Percentiles rank a stretch among this genome's conserved stretches.
Evolutionary conservation across 2,113 vertebrate species (phyloP).

Genomic region (Pardalotus punctatus): DNA sequence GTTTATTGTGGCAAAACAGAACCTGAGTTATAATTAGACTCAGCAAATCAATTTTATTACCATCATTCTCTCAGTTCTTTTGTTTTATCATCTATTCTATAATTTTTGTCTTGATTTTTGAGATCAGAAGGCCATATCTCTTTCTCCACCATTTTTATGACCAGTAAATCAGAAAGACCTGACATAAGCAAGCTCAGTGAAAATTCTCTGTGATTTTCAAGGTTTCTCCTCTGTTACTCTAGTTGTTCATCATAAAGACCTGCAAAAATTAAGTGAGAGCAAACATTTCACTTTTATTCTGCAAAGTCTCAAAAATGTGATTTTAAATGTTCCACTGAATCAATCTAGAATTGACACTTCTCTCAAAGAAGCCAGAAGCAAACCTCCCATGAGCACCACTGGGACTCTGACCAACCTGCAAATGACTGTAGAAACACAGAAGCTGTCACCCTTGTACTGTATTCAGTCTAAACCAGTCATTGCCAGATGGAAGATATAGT

Average conservation of each 20-base stretch:
- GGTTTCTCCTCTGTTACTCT: not conserved
- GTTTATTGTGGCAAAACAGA: not conserved
- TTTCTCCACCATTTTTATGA: not conserved
- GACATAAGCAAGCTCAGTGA: not conserved
- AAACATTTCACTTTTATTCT: not conserved
- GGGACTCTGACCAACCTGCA: not conserved
- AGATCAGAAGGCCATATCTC: not conserved
- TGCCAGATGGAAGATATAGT: not conserved
- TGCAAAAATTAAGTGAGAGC: not conserved
- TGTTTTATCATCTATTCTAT: not conserved
- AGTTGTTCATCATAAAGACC: not conserved
- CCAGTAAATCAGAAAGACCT: not conserved
- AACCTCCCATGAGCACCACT: not conserved
- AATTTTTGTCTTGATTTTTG: not conserved
- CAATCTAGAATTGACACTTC: not conserved
- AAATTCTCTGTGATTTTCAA: not conserved
- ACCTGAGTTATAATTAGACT: not conserved
- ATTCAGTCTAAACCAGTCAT: not conserved
- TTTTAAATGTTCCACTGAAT: not conserved
- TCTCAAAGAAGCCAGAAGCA: not conserved
- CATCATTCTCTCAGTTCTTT: not conserved
- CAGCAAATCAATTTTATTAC: not conserved
- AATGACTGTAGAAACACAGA: accelerated
- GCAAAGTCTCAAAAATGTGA: not conserved
- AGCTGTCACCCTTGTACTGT: not conserved